These are phyloP conservation scores for Gymnocypris eckloni DNA, from an alignment of 2,797 vertebrate species.

Conservation along the genomic window DNA sequence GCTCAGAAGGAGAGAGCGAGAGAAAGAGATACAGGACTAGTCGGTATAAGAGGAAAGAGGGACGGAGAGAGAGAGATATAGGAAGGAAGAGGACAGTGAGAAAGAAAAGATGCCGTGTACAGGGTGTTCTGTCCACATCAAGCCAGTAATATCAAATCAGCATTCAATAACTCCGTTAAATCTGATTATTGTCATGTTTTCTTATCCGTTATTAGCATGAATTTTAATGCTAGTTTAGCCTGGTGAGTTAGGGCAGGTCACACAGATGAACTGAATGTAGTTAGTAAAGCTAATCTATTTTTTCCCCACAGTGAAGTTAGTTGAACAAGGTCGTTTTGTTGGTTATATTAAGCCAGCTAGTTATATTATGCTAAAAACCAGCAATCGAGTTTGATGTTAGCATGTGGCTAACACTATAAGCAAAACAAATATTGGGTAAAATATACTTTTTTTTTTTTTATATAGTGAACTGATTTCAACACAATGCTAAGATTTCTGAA, in stretches of 20 bases:
- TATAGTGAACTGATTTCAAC: neutral
- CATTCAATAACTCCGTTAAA: neutral
- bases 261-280: neutral
- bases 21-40: neutral
- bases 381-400: neutral
- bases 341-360: neutral
- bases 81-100: neutral
- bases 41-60: neutral
- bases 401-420: neutral
- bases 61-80: neutral
- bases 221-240: neutral
- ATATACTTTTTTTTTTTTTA: neutral
- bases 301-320: neutral
- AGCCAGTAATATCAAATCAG: neutral
- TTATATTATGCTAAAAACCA: neutral
- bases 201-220: neutral
- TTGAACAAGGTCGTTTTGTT: neutral
- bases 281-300: neutral
- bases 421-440: neutral
- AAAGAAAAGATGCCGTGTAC: neutral
- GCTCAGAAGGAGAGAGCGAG: conserved; percentile 48
- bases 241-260: neutral
- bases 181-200: neutral
- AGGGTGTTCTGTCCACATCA: neutral
- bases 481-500: neutral